A percentile compares a stretch with the other conserved stretches of the same genome.
These are phyloP conservation scores for Cheirogaleus medius DNA, from an alignment of 2,113 vertebrate species.

Conservation along the genomic window DNA sequence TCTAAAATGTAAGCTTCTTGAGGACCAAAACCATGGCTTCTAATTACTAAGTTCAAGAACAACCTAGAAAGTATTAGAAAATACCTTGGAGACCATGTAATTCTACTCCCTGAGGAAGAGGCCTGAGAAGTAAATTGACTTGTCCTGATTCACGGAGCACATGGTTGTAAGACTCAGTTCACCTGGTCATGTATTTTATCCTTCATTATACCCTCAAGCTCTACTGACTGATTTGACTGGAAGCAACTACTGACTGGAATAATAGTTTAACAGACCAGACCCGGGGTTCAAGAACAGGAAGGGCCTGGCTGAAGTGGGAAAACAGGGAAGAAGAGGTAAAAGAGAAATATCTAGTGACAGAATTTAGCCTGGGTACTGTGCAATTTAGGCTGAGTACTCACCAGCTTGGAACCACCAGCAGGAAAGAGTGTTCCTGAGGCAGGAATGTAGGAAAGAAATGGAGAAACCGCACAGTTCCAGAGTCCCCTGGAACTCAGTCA, in stretches of 20 bases:
- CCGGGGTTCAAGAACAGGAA: background rate
- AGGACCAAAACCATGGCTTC: background rate
- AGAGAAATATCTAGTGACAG: background rate
- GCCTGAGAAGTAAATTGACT: background rate
- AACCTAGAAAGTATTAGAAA: conserved; percentile 8
- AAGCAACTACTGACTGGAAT: background rate
- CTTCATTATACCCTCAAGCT: background rate
- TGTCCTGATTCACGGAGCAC: background rate
- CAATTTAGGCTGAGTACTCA: background rate
- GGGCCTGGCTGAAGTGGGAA: background rate
- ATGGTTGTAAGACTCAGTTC: background rate
- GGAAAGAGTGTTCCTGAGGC: background rate
- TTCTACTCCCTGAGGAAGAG: background rate
- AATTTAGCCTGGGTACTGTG: background rate
- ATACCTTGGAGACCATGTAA: background rate
- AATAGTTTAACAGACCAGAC: background rate
- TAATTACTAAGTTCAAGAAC: background rate
- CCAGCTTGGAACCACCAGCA: background rate
- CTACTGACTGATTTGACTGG: background rate
- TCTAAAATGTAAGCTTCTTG: conserved; percentile 33
- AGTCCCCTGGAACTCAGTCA: background rate
- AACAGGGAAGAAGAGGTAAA: background rate
- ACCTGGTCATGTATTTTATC: background rate
- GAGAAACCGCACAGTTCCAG: background rate
- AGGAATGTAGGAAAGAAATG: background rate